Evolutionary conservation across 2,888 invertebrate genomes (phyloP).

Genomic region (Agonopterix arenella): DNA sequence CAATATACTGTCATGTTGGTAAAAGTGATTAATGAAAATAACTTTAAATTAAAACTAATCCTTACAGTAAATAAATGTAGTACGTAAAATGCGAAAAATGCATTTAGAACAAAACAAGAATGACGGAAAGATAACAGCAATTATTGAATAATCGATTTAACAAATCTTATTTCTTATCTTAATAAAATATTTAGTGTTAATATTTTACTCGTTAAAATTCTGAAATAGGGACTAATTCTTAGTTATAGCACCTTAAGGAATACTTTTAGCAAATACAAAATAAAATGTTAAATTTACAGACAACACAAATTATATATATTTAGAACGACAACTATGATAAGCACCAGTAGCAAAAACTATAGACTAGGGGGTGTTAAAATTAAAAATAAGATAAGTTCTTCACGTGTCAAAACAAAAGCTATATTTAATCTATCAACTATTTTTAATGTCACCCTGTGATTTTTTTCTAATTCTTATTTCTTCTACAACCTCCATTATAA

Average conservation of each 20-base stretch:
- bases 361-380: slow-evolving; percentile 29
- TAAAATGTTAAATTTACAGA: slow-evolving; percentile 24
- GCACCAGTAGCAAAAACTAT: slow-evolving; percentile 25
- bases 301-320: slow-evolving; percentile 17
- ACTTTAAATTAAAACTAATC: slow-evolving; percentile 13
- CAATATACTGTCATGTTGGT: slow-evolving; percentile 39
- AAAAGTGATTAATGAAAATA: slow-evolving; percentile 16
- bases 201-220: slow-evolving; percentile 10
- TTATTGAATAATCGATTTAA: slow-evolving; percentile 1
- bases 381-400: background rate
- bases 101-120: too few relatives aligned
- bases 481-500: slow-evolving; percentile 74
- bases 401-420: too few relatives aligned
- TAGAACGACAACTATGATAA: slow-evolving; percentile 13
- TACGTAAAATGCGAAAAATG: background rate
- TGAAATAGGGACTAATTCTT: slow-evolving; percentile 1
- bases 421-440: slow-evolving; percentile 31
- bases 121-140: background rate
- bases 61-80: background rate
- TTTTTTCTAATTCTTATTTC: slow-evolving; percentile 73
- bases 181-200: too few relatives aligned
- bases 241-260: slow-evolving; percentile 26
- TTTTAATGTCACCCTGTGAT: slow-evolving; percentile 56
- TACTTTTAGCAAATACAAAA: slow-evolving; percentile 11
- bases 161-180: too few relatives aligned